Base-by-base conservation (phyloP, 1,140 invertebrate genomes). In the Hycleus phaleratus region DNA sequence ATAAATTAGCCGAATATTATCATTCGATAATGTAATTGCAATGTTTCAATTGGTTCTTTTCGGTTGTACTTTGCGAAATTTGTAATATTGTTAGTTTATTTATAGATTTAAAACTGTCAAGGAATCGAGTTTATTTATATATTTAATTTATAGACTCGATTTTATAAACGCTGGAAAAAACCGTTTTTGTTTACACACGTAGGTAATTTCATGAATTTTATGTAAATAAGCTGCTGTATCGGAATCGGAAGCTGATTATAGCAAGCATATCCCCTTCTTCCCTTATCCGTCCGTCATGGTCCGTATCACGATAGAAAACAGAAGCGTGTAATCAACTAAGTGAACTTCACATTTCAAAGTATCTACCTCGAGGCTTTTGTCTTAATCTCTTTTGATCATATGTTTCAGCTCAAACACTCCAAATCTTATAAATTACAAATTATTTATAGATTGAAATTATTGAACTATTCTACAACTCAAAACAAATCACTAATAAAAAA, bases 321-420 rank as follows among this genome's bases (percentile, higher is more conserved):
- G 51, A 53, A 53, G 42, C 51, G 45, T 32, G 51, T 53, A 53
- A 53, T 53, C 51, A 53, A 53, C 51, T 53, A 53, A 53, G 38
- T 53, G 51, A 53, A 53, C 51, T 46, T 53, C 38, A 50, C 44
- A 26, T 53, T 53, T 53, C 51, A 38, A 45, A 53, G 51, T 53
- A 42, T 46, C 42, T 53, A 45, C 51, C 39, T 32, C 32, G 32
- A 32, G 32, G 32, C 32, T 32, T 32, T 32, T 32, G 32, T 32
- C 32, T 32, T 4, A 5, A 32, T 32, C 32, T 32, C 32, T 32
- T 32, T 32, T 32, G 32, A 32, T 32, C 32, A 32, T 32, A 32
- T 32, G 32, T 32, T 32, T 32, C 32, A 32, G 7, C 32, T 32
- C 32, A 32, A 32, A 32, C 32, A 32, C 32, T 32, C 7, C 7